These are phyloP conservation scores for Heliopora coerulea DNA, from an alignment of 92 coral and sea anemone species.

Conservation along the genomic window DNA sequence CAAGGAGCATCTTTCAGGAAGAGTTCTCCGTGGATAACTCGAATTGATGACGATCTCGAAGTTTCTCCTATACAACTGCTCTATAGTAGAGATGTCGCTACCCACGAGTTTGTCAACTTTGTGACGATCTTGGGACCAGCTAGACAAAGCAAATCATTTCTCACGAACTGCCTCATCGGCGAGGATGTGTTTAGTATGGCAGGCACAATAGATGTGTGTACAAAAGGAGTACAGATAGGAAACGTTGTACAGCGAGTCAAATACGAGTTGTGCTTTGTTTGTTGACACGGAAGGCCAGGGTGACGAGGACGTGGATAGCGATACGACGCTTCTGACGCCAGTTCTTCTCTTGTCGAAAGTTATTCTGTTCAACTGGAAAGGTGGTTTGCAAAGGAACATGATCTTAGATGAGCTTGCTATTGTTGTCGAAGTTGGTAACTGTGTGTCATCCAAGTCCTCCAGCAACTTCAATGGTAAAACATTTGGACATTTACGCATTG, in stretches of 20 bases:
- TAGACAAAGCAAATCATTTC: constrained; percentile 27
- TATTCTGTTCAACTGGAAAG: constrained; percentile 27
- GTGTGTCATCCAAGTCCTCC: constrained; percentile 22
- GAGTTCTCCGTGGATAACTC: constrained; percentile 3
- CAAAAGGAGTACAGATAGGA: constrained; percentile 10
- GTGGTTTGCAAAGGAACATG: constrained; percentile 18
- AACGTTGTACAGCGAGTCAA: constrained; percentile 1
- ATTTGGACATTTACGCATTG: constrained; percentile 32
- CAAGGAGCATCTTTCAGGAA: neutral
- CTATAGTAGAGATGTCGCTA: neutral
- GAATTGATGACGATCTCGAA: constrained; percentile 2
- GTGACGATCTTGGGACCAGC: constrained; percentile 27
- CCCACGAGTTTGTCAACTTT: constrained; percentile 23
- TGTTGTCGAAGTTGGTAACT: constrained; percentile 29
- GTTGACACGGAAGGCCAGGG: constrained; percentile 39
- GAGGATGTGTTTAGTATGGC: neutral
- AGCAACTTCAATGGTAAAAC: neutral
- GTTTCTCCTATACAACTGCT: constrained; percentile 1
- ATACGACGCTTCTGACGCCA: constrained; percentile 13
- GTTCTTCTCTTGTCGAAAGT: constrained; percentile 34
- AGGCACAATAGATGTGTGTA: constrained; percentile 11
- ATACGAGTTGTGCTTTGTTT: constrained; percentile 25
- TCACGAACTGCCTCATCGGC: constrained; percentile 26
- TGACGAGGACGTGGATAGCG: constrained; percentile 18
- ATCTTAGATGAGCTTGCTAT: constrained; percentile 27